Percentiles rank a stretch among this genome's conserved stretches.
These are phyloP conservation scores for Drosophila nannoptera DNA, from an alignment of 1,140 invertebrate species.

Conservation along the genomic window DNA sequence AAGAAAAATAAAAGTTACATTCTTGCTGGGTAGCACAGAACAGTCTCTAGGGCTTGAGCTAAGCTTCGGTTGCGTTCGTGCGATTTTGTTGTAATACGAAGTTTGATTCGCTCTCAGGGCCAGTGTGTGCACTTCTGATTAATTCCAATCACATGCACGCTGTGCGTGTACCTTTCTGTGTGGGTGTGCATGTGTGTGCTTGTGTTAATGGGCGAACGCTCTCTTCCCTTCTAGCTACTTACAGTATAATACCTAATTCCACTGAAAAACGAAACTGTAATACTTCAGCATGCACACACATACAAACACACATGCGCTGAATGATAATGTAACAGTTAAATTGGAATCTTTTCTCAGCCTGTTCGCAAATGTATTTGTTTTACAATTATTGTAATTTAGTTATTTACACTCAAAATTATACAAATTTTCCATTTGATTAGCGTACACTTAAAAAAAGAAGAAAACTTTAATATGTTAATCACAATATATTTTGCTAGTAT, in stretches of 20 bases:
- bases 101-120: constrained; percentile 1
- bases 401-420: constrained; percentile 48
- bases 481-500: not conserved
- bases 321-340: constrained; percentile 14
- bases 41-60: constrained; percentile 3
- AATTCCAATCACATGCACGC: constrained; percentile 22
- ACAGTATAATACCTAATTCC: constrained; percentile 16
- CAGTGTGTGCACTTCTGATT: constrained; percentile 7
- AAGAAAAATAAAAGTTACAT: not conserved
- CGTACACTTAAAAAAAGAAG: constrained; percentile 29
- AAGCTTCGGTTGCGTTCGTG: not conserved
- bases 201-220: not conserved
- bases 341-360: constrained; percentile 15
- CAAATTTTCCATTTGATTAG: constrained; percentile 56
- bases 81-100: constrained; percentile 1
- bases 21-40: constrained; percentile 5
- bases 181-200: not conserved
- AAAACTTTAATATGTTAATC: constrained; percentile 22
- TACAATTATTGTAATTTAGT: constrained; percentile 49
- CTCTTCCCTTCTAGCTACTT: constrained; percentile 14
- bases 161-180: not conserved
- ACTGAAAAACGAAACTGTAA: constrained; percentile 8
- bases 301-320: not conserved
- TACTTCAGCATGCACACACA: constrained; percentile 10
- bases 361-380: constrained; percentile 21